A percentile compares a stretch with the other conserved stretches of the same genome.
Evolutionary conservation across 2,888 invertebrate genomes (phyloP).

Genomic region (Melanostoma scalare): DNA sequence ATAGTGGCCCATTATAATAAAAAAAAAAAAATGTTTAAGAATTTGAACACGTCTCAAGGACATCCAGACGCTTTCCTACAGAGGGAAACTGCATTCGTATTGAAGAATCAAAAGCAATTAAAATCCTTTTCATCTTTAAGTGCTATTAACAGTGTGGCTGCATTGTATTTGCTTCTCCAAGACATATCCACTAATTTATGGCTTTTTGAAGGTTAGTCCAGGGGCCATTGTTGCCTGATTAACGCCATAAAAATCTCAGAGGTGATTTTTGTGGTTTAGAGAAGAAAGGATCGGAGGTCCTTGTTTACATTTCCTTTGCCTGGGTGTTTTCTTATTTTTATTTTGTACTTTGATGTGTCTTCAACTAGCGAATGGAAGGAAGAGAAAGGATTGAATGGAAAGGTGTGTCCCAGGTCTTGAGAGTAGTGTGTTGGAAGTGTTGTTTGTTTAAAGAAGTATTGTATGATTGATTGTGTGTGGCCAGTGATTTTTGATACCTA

Average conservation of each 20-base stretch:
- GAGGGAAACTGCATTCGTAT: neutral
- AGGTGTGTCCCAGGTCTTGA: slow-evolving; percentile 45
- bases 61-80: slow-evolving; percentile 22
- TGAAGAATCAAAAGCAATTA: slow-evolving; percentile 46
- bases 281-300: slow-evolving; percentile 39
- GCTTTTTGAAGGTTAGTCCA: slow-evolving; percentile 40
- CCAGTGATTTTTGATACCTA: neutral
- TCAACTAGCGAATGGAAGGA: neutral
- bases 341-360: slow-evolving; percentile 8
- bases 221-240: slow-evolving; percentile 38
- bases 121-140: slow-evolving; percentile 40
- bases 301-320: slow-evolving; percentile 57
- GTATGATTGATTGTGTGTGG: slow-evolving; percentile 40
- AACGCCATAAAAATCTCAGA: slow-evolving; percentile 32
- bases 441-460: slow-evolving; percentile 14
- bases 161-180: slow-evolving; percentile 8
- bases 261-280: slow-evolving; percentile 19
- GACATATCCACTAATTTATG: slow-evolving; percentile 47
- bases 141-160: slow-evolving; percentile 26
- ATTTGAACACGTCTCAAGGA: slow-evolving; percentile 46
- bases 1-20: slow-evolving; percentile 16
- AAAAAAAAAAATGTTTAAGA: slow-evolving; percentile 22
- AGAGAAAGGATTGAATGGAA: slow-evolving; percentile 24
- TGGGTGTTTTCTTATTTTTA: slow-evolving; percentile 16
- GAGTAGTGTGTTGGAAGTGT: neutral